phyloP scores from a whole-genome alignment of 23 tunicate species.

The Corella eumyota region DNA sequence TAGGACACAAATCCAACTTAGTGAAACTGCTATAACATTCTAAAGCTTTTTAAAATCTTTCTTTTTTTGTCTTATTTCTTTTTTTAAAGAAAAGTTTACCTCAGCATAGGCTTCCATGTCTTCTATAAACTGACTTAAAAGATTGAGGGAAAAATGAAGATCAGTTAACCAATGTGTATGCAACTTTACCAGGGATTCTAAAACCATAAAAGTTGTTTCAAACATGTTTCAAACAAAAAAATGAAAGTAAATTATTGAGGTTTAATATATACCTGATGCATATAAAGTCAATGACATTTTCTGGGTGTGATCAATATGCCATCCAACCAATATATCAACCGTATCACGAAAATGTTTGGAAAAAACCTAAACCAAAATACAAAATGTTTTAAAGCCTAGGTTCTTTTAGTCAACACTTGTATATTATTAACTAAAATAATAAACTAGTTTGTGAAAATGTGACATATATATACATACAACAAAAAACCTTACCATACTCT shows the following conservation, averaged over 20 bases:
- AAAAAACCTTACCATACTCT: too few relatives aligned
- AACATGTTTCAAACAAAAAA: neutral
- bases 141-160: slow-evolving; percentile 56
- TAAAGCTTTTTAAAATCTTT: too few relatives aligned
- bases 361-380: slow-evolving; percentile 58
- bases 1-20: too few relatives aligned
- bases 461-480: too few relatives aligned
- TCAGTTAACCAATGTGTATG: slow-evolving; percentile 80
- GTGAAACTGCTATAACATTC: too few relatives aligned
- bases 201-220: neutral
- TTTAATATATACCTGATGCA: slow-evolving; percentile 46
- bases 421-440: too few relatives aligned
- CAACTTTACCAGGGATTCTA: slow-evolving; percentile 57
- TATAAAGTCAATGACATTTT: slow-evolving; percentile 40
- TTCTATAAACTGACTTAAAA: slow-evolving; percentile 77
- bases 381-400: neutral
- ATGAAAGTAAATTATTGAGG: neutral
- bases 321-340: slow-evolving; percentile 88
- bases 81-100: slow-evolving; percentile 19
- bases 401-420: too few relatives aligned
- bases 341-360: slow-evolving; percentile 84
- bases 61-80: too few relatives aligned
- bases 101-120: slow-evolving; percentile 93
- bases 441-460: too few relatives aligned
- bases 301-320: slow-evolving; percentile 94